These are phyloP conservation scores for Leptobrachium leishanense DNA, from an alignment of 2,113 vertebrate species.

Conservation along the genomic window DNA sequence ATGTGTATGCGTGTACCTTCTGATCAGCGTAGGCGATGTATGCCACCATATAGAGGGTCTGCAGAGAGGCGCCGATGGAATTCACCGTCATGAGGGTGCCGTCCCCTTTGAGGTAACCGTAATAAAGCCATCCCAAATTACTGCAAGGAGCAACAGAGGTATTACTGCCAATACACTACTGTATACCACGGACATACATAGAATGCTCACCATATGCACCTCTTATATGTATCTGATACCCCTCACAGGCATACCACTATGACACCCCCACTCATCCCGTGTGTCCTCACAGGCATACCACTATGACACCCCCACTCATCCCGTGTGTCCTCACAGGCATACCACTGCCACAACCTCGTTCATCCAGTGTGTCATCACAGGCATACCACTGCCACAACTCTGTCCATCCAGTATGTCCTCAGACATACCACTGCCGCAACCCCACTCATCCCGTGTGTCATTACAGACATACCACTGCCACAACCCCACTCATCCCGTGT, in stretches of 20 bases:
- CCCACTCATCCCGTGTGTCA: no score
- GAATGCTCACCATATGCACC: not conserved
- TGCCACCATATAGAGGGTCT: constrained; percentile 77
- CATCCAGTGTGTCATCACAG: no score
- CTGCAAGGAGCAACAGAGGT: constrained; percentile 58
- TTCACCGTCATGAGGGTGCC: constrained; percentile 80
- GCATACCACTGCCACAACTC: no score
- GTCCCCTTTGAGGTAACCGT: constrained; percentile 81
- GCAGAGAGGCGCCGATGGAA: constrained; percentile 75
- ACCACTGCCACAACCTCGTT: no score
- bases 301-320: not conserved
- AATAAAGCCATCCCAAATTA: constrained; percentile 90
- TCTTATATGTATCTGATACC: not conserved
- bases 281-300: not conserved
- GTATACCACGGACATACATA: not conserved
- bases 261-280: not conserved
- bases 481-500: no score
- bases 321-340: not conserved
- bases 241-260: not conserved
- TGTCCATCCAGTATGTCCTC: no score
- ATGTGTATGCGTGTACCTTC: constrained; percentile 66
- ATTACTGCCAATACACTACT: not conserved
- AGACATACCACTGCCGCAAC: no score
- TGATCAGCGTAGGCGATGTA: constrained; percentile 78
- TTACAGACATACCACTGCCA: no score